phyloP scores from a whole-genome alignment of 1,140 invertebrate species.

The Plodia interpunctella region DNA sequence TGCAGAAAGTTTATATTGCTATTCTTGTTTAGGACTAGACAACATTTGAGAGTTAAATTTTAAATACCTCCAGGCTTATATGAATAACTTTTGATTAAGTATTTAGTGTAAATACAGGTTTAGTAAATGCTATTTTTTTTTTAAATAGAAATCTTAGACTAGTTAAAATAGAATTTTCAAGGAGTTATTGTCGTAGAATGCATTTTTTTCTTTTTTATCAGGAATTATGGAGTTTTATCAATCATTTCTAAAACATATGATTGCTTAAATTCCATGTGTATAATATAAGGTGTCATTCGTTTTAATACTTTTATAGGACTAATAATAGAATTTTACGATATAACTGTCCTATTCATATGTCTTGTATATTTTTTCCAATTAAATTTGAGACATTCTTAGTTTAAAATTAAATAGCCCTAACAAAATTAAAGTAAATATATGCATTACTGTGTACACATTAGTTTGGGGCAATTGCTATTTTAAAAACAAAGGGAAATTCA shows the following conservation, averaged over 20 bases:
- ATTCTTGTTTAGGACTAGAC: too few species aligned
- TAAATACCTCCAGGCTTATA: too few species aligned
- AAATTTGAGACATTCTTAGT: background rate
- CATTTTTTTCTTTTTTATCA: background rate
- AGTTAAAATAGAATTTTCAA: background rate
- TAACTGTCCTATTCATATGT: background rate
- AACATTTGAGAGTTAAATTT: too few species aligned
- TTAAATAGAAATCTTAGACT: too few species aligned
- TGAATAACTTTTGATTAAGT: background rate
- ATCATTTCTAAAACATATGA: background rate
- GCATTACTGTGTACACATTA: constrained; percentile 1
- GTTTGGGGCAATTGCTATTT: background rate
- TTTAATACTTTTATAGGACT: background rate
- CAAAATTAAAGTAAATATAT: background rate
- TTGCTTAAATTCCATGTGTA: background rate
- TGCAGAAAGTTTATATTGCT: too few species aligned
- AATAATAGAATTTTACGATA: background rate
- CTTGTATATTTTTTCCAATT: background rate
- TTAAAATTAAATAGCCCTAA: background rate
- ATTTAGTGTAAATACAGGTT: too few species aligned
- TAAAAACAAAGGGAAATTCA: too few species aligned
- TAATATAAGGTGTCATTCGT: background rate
- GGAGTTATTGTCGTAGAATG: too few species aligned
- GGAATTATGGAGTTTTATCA: background rate
- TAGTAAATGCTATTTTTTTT: too few species aligned